phyloP scores from a whole-genome alignment of 2,888 invertebrate species.

The Orthonevra nobilis region DNA sequence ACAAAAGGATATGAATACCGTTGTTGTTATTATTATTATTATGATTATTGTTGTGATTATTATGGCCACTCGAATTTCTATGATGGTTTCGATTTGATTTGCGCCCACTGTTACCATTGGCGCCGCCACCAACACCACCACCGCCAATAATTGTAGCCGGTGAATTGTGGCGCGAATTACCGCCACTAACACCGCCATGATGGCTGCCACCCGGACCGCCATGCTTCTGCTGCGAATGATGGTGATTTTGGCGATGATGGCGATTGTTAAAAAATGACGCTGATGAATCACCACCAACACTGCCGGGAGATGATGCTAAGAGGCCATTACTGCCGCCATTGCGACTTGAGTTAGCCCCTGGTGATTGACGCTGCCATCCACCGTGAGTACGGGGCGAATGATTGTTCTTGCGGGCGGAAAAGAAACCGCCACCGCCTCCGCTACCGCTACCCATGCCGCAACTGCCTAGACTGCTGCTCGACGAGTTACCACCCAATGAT shows the following conservation, averaged over 20 bases:
- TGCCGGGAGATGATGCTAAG: conserved; percentile 35
- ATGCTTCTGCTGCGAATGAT: conserved; percentile 49
- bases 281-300: conserved; percentile 64
- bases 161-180: conserved; percentile 75
- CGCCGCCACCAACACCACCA: conserved; percentile 72
- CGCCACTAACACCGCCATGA: conserved; percentile 54
- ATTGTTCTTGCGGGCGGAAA: conserved; percentile 74
- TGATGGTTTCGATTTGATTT: conserved; percentile 62
- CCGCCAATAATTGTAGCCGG: conserved; percentile 75
- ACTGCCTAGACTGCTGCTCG: conserved; percentile 63
- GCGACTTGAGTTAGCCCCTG: conserved; percentile 65
- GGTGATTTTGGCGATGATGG: conserved; percentile 54
- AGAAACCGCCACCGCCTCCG: conserved; percentile 72
- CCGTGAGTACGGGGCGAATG: conserved; percentile 70
- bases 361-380: conserved; percentile 73
- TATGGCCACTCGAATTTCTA: conserved; percentile 71
- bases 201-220: conserved; percentile 68
- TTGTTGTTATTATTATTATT: too few species aligned
- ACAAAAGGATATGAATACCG: conserved; percentile 69
- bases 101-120: conserved; percentile 62
- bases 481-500: conserved; percentile 73
- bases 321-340: conserved; percentile 66
- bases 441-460: conserved; percentile 69
- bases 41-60: too few species aligned
- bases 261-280: conserved; percentile 70